Percentiles rank a stretch among this genome's conserved stretches.
Conservation (phyloP, 2,797 vertebrate genomes). For the Labeo calbasu region DNA sequence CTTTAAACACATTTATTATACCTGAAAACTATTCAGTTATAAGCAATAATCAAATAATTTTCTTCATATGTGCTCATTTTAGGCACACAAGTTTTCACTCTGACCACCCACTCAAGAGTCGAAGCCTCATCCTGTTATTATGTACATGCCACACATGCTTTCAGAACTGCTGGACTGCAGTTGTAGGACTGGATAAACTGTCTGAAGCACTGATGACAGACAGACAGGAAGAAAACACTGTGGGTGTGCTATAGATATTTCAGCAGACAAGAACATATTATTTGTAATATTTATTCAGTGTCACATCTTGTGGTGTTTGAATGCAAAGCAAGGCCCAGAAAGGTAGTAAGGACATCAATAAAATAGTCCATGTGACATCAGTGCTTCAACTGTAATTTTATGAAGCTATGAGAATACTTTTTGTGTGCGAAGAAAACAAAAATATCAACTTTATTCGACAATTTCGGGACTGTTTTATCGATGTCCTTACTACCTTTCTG, state of each 20-base stretch:
- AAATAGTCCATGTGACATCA: no score
- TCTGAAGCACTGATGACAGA: not conserved
- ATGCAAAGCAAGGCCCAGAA: not conserved
- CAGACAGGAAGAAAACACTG: not conserved
- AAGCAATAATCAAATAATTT: not conserved
- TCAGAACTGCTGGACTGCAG: not conserved
- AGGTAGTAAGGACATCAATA: no score
- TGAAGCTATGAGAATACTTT: no score
- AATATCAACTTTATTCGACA: no score
- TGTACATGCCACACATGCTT: slow-evolving; percentile 11
- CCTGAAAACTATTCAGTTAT: not conserved
- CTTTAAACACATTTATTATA: not conserved
- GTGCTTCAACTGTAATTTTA: no score
- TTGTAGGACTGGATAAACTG: not conserved
- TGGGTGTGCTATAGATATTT: not conserved
- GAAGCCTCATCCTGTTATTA: slow-evolving; percentile 1
- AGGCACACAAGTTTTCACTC: not conserved
- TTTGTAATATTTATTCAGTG: not conserved
- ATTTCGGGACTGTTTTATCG: no score
- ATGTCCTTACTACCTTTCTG: not conserved
- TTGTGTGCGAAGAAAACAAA: no score
- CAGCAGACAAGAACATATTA: not conserved
- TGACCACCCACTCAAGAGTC: not conserved
- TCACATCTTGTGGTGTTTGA: not conserved
- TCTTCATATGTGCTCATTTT: no score